Percentiles rank a stretch among this genome's conserved stretches.
phyloP scores from a whole-genome alignment of 2,113 vertebrate species.

The Otis tarda region DNA sequence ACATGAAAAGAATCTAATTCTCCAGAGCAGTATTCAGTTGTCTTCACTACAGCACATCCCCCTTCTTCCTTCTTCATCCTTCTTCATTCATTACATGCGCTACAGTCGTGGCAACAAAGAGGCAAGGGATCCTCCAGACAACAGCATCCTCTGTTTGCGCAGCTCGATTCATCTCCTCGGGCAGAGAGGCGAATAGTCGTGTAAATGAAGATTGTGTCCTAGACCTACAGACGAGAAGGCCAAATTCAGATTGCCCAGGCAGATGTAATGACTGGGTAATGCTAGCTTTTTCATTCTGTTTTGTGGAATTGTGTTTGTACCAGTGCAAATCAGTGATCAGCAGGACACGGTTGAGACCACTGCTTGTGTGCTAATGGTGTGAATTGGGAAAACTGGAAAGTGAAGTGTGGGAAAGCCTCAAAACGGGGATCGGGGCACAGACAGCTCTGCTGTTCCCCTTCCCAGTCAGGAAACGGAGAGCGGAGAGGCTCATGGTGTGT shows the following conservation, averaged over 20 bases:
- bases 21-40: background rate
- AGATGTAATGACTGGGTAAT: rapidly evolving
- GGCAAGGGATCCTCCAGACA: background rate
- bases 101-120: background rate
- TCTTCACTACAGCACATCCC: slow-evolving; percentile 4
- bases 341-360: background rate
- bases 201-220: background rate
- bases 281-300: background rate
- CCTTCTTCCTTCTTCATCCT: background rate
- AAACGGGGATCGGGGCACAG: no score
- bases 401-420: background rate
- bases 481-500: background rate
- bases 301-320: background rate
- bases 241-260: background rate
- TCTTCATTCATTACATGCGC: background rate
- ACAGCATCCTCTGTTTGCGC: background rate
- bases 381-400: background rate
- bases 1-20: background rate
- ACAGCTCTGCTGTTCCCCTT: background rate
- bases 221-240: background rate
- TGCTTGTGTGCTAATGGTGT: background rate
- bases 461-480: background rate
- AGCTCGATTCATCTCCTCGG: background rate
- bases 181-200: background rate
- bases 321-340: background rate